phyloP scores from a whole-genome alignment of 1,140 invertebrate species.

The Drosophila truncata region DNA sequence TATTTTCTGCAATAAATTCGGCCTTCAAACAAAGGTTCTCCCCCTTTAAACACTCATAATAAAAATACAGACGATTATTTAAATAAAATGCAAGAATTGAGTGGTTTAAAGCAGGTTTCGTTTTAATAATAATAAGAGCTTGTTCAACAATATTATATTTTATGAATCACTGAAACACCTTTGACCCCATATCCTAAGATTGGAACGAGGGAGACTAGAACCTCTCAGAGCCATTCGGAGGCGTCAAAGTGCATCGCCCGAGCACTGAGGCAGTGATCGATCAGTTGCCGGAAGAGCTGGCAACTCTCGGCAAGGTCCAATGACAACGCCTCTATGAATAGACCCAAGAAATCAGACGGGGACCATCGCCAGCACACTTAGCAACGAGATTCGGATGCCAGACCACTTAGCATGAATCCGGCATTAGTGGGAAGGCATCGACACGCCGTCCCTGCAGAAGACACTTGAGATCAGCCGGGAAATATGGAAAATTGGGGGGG shows the following conservation, averaged over 20 bases:
- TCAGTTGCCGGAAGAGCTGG: conserved; percentile 77
- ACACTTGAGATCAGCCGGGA: conserved; percentile 38
- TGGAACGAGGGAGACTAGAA: conserved; percentile 14
- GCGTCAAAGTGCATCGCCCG: conserved; percentile 67
- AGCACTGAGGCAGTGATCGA: conserved; percentile 55
- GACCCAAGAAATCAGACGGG: conserved; percentile 14
- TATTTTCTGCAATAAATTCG: too few relatives aligned
- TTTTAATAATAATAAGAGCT: too few relatives aligned
- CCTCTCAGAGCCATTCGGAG: conserved; percentile 49
- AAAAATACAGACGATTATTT: too few relatives aligned
- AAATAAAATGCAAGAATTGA: too few relatives aligned
- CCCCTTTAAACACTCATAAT: too few relatives aligned
- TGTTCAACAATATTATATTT: too few relatives aligned
- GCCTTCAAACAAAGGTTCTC: too few relatives aligned
- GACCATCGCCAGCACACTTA: conserved; percentile 33
- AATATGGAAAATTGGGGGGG: conserved; percentile 14
- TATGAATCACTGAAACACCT: conserved; percentile 1
- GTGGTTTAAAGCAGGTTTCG: too few relatives aligned
- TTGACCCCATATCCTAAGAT: conserved; percentile 2
- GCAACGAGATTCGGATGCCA: conserved; percentile 37
- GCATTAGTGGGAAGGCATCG: conserved; percentile 56
- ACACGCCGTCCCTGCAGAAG: conserved; percentile 27
- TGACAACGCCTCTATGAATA: conserved; percentile 74
- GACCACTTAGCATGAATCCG: conserved; percentile 71
- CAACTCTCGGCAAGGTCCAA: conserved; percentile 70